phyloP scores from a whole-genome alignment of 2,888 invertebrate species.

The Cheilosia vernalis region DNA sequence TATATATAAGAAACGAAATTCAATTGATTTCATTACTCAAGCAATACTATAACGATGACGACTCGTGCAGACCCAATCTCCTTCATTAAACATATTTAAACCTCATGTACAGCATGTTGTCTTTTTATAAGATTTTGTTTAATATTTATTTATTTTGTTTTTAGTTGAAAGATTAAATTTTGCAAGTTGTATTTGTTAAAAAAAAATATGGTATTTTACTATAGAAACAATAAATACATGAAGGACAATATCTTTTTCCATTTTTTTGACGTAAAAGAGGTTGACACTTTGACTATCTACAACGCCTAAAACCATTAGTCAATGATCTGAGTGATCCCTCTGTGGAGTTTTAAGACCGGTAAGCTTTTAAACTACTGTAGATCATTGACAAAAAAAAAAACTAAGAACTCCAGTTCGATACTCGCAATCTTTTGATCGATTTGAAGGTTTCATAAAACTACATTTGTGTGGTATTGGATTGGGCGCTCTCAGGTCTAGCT shows the following conservation, averaged over 20 bases:
- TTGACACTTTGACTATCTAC: neutral
- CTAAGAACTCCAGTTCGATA: too few relatives aligned
- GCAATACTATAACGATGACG: conserved; percentile 78
- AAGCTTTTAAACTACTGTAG: too few relatives aligned
- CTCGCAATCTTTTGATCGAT: too few relatives aligned
- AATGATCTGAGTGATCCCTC: too few relatives aligned
- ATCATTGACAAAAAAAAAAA: too few relatives aligned
- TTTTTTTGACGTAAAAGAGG: conserved; percentile 32
- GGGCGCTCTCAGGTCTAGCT: too few relatives aligned
- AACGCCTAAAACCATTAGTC: too few relatives aligned
- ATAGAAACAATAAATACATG: conserved; percentile 83
- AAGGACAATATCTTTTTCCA: conserved; percentile 81
- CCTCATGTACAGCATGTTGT: conserved; percentile 79
- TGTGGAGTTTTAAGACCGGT: too few relatives aligned
- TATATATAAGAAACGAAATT: conserved; percentile 83
- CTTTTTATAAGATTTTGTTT: conserved; percentile 78
- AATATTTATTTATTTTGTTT: conserved; percentile 76
- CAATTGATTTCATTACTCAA: conserved; percentile 78
- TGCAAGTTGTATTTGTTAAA: conserved; percentile 80
- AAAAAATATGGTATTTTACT: conserved; percentile 83
- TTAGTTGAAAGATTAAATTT: conserved; percentile 78
- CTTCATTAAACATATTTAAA: conserved; percentile 76
- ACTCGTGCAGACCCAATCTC: conserved; percentile 77
- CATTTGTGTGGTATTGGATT: too few relatives aligned
- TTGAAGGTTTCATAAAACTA: too few relatives aligned